These are phyloP conservation scores for Gastracanthus pulcherrimus DNA, from an alignment of 2,888 invertebrate species.

Conservation along the genomic window DNA sequence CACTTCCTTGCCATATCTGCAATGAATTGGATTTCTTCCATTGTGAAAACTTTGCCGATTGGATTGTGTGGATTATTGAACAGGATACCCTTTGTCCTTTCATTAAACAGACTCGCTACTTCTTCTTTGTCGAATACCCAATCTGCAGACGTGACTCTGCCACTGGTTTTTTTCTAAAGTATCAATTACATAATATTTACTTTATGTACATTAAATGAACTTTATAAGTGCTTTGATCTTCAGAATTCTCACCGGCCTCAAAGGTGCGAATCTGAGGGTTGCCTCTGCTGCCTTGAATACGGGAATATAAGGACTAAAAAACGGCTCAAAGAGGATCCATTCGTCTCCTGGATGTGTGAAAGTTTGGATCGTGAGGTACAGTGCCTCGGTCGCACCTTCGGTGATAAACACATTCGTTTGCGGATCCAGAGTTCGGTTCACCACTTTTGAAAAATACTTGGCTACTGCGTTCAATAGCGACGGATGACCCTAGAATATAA, in stretches of 20 bases:
- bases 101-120: constrained; percentile 87
- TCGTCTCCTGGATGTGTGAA: background rate
- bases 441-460: background rate
- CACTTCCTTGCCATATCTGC: constrained; percentile 94
- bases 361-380: background rate
- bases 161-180: background rate
- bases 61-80: constrained; percentile 99
- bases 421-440: background rate
- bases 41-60: constrained; percentile 91
- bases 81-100: constrained; percentile 95
- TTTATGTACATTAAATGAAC: background rate
- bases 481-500: background rate
- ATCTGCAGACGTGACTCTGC: background rate
- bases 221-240: background rate
- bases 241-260: background rate
- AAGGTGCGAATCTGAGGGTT: background rate
- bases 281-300: background rate
- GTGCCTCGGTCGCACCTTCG: background rate
- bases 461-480: background rate
- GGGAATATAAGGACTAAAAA: background rate
- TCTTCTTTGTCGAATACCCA: constrained; percentile 93
- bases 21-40: constrained; percentile 85
- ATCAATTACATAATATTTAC: background rate
- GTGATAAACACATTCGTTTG: background rate
- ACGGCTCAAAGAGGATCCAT: constrained; percentile 9